Conservation (phyloP, 2,888 invertebrate genomes). For the Unio pictorum region DNA sequence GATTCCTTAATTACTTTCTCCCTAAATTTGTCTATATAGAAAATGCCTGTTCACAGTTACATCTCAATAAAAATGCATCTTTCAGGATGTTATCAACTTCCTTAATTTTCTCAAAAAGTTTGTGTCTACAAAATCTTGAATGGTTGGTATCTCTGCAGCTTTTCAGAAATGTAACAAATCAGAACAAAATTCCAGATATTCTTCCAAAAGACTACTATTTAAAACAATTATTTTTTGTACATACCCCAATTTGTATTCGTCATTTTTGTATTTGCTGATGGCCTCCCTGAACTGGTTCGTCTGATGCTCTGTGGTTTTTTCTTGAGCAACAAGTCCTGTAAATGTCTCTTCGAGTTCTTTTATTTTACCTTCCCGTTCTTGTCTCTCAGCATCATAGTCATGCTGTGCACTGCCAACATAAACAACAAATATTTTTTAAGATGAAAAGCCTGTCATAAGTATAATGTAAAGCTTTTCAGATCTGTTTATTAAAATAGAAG, state of each 20-base stretch:
- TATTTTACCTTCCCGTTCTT: constrained; percentile 54
- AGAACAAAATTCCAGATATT: too few species aligned
- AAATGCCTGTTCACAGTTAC: too few species aligned
- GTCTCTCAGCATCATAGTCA: constrained; percentile 61
- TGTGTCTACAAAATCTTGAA: too few species aligned
- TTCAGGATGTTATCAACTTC: too few species aligned
- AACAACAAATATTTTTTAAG: background rate
- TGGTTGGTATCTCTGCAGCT: too few species aligned
- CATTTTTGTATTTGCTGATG: constrained; percentile 54
- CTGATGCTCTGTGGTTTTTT: constrained; percentile 57
- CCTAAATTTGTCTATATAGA: too few species aligned
- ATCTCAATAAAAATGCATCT: too few species aligned
- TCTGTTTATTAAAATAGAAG: background rate
- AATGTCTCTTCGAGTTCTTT: constrained; percentile 67
- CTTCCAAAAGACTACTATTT: too few species aligned
- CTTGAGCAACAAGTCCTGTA: constrained; percentile 39
- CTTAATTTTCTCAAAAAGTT: too few species aligned
- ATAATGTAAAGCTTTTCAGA: background rate
- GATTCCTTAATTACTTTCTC: too few species aligned
- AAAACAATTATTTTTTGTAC: constrained; percentile 4
- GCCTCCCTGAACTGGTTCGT: constrained; percentile 57
- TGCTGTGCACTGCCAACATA: constrained; percentile 48
- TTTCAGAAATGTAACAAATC: too few species aligned
- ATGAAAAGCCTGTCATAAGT: background rate
- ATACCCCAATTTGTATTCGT: constrained; percentile 51